A percentile compares a stretch with the other conserved stretches of the same genome.
These are phyloP conservation scores for Probosciger aterrimus DNA, from an alignment of 2,113 vertebrate species.

Conservation along the genomic window DNA sequence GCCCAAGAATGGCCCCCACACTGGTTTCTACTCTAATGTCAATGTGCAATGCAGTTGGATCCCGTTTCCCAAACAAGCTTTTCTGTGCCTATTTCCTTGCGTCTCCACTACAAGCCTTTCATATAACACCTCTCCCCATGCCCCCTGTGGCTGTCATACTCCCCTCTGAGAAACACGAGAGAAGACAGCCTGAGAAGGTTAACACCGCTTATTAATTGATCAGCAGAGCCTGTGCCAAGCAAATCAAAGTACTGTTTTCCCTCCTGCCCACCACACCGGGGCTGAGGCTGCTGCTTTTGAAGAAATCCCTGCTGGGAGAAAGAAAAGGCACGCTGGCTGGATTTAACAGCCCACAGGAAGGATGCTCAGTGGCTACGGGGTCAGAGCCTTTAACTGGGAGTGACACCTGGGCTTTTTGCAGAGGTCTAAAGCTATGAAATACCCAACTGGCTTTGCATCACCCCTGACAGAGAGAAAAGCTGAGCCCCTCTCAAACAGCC, in stretches of 20 bases:
- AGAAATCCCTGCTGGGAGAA: background rate
- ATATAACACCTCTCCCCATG: background rate
- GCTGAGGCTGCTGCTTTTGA: background rate
- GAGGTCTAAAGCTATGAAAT: background rate
- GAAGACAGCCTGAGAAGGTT: background rate
- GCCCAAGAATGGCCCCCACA: background rate
- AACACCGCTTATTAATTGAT: background rate
- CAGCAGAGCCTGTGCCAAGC: background rate
- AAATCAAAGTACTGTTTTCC: background rate
- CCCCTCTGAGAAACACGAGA: background rate
- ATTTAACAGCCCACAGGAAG: background rate
- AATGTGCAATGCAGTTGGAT: background rate
- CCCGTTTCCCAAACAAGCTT: background rate
- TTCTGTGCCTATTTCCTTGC: background rate
- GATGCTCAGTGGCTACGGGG: background rate
- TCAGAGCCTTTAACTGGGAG: background rate
- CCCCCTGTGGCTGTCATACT: background rate
- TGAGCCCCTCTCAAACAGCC: background rate
- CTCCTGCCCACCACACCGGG: background rate
- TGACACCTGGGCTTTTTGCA: background rate
- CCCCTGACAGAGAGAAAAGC: background rate
- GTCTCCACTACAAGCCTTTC: background rate
- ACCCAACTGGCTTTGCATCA: background rate
- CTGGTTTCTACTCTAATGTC: rapidly evolving
- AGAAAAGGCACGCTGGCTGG: rapidly evolving